Percentiles rank a stretch among this genome's conserved stretches.
Conservation (phyloP, 2,888 invertebrate genomes). For the Caenorhabditis imperialis region DNA sequence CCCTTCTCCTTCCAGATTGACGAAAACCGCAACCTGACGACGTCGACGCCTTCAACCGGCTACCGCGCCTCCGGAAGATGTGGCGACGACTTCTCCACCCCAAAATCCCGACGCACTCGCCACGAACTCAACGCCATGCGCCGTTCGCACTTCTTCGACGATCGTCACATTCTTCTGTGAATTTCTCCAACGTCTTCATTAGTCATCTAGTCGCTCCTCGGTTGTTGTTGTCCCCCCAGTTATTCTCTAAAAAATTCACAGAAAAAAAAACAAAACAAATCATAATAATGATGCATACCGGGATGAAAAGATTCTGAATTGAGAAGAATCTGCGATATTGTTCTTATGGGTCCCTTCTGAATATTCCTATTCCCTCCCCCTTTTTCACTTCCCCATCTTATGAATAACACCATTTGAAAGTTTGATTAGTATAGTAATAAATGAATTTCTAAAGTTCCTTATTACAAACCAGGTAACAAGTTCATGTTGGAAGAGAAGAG, state of each 20-base stretch:
- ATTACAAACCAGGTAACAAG: slow-evolving; percentile 30
- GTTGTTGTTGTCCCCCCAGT: slow-evolving; percentile 6
- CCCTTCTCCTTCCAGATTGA: slow-evolving; percentile 33
- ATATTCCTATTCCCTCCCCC: not conserved
- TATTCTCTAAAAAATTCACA: too few relatives aligned
- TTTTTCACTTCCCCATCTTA: not conserved
- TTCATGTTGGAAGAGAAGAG: slow-evolving; percentile 28
- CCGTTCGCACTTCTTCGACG: slow-evolving; percentile 52
- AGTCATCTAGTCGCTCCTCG: slow-evolving; percentile 23
- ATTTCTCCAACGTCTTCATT: not conserved
- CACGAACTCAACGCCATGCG: slow-evolving; percentile 43
- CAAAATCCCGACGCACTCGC: slow-evolving; percentile 43
- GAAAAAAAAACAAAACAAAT: too few relatives aligned
- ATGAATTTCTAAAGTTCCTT: not conserved
- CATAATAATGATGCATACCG: too few relatives aligned
- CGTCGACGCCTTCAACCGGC: slow-evolving; percentile 3
- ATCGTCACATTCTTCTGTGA: slow-evolving; percentile 37
- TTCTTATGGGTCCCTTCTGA: slow-evolving; percentile 5
- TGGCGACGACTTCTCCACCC: slow-evolving; percentile 30
- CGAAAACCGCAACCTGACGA: slow-evolving; percentile 48
- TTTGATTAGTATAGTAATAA: too few relatives aligned
- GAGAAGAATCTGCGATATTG: too few relatives aligned
- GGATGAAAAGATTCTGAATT: too few relatives aligned
- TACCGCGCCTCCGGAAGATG: slow-evolving; percentile 31
- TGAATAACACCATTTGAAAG: too few relatives aligned